phyloP scores from a whole-genome alignment of 2,888 invertebrate genomes.

The Drosophila anomalipes region DNA sequence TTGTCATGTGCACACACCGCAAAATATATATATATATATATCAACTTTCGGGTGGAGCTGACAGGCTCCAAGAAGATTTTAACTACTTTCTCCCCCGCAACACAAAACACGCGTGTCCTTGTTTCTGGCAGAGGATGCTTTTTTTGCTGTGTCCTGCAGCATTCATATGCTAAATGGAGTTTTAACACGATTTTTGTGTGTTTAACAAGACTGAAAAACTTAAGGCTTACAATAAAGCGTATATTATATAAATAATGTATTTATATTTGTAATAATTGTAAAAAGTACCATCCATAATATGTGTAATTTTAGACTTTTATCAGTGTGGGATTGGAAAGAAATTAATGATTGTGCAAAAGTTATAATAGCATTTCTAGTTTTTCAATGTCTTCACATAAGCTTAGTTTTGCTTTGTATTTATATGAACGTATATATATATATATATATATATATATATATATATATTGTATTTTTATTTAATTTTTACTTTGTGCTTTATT shows the following conservation, averaged over 20 bases:
- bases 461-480: not conserved
- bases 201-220: not conserved
- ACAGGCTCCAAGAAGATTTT: constrained; percentile 15
- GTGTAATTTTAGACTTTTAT: not conserved
- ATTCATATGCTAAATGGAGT: not conserved
- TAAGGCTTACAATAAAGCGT: not conserved
- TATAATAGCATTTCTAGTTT: not conserved
- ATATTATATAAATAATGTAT: not conserved
- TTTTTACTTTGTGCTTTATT: not conserved
- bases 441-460: not conserved
- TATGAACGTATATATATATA: too few species aligned
- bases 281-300: not conserved
- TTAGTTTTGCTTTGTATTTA: not conserved
- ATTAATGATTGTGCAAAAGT: not conserved
- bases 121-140: not conserved
- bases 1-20: constrained; percentile 26
- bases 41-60: constrained; percentile 31
- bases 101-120: not conserved
- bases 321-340: not conserved
- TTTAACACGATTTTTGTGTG: not conserved
- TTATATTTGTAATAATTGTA: not conserved
- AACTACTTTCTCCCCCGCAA: constrained; percentile 10
- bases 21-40: constrained; percentile 13
- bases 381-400: not conserved
- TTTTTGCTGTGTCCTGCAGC: not conserved